A percentile compares a stretch with the other conserved stretches of the same genome.
Evolutionary conservation across 2,797 vertebrate species (phyloP).

Genomic region (Tenualosa thibaudeaui): DNA sequence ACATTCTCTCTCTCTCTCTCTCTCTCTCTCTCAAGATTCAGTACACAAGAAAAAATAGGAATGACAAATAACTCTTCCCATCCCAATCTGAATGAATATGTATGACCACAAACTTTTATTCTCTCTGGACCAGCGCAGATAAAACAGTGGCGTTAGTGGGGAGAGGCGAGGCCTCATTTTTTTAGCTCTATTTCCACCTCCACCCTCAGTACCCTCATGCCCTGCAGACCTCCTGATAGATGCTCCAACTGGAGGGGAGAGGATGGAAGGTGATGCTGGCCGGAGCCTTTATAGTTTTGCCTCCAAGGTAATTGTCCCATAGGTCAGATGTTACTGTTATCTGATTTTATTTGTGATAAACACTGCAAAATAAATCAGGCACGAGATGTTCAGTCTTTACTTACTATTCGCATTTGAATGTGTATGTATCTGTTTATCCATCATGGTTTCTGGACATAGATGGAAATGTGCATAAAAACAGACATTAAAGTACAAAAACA

Average conservation of each 20-base stretch:
- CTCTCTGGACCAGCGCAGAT: slow-evolving; percentile 32
- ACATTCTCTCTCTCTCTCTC: neutral
- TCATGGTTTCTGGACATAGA: neutral
- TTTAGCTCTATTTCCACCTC: neutral
- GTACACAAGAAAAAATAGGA: slow-evolving; percentile 32
- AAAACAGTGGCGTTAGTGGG: neutral
- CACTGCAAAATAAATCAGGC: neutral
- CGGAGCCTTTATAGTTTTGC: neutral
- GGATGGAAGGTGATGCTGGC: neutral
- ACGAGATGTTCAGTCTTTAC: neutral
- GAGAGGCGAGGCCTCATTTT: neutral
- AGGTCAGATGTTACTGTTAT: neutral
- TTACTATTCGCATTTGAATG: neutral
- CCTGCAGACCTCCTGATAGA: neutral
- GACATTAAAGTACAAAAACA: too few relatives aligned
- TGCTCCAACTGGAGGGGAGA: neutral
- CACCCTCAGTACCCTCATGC: neutral
- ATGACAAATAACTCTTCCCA: slow-evolving; percentile 32
- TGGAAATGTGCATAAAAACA: neutral
- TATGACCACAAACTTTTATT: slow-evolving; percentile 31
- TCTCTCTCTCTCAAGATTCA: slow-evolving; percentile 6
- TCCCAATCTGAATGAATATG: slow-evolving; percentile 34
- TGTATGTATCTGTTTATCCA: neutral
- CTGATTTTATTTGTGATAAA: slow-evolving; percentile 12
- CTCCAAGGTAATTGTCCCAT: neutral